Conservation (phyloP, 2,113 vertebrate genomes). For the Amphilophus citrinellus region DNA sequence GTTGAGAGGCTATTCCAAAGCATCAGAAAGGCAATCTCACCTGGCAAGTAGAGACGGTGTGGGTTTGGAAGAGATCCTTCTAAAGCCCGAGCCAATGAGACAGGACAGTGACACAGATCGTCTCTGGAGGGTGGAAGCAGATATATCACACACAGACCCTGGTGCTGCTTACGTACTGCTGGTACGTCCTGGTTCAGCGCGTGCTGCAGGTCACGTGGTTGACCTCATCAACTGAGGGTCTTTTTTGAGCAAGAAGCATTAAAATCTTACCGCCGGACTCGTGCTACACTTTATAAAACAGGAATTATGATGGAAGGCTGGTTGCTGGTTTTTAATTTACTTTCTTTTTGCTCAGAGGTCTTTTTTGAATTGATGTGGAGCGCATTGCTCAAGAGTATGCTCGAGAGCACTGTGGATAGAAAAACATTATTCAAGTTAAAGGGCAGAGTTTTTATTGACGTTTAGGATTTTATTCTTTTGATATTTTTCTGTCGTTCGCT, state of each 20-base stretch:
- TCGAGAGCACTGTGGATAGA: neutral
- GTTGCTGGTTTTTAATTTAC: neutral
- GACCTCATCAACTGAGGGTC: neutral
- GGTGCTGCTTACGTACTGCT: neutral
- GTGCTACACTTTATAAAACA: neutral
- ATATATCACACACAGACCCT: neutral
- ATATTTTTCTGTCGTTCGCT: neutral
- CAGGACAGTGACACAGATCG: neutral
- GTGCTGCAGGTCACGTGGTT: neutral
- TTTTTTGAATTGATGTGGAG: neutral
- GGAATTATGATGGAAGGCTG: accelerated
- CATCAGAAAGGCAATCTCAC: constrained; percentile 43
- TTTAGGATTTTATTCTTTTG: neutral
- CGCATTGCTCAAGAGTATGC: neutral
- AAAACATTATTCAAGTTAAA: neutral
- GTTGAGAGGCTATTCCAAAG: constrained; percentile 19
- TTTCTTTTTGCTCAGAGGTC: neutral
- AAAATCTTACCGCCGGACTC: neutral
- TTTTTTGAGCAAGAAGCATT: neutral
- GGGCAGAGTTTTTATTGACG: neutral
- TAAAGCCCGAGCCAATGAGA: constrained; percentile 42
- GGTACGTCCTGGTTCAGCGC: neutral
- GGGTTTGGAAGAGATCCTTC: constrained; percentile 29
- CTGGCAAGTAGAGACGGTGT: constrained; percentile 31
- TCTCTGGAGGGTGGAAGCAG: neutral